Conservation (phyloP, 2,888 invertebrate genomes). For the Sympetrum striolatum region DNA sequence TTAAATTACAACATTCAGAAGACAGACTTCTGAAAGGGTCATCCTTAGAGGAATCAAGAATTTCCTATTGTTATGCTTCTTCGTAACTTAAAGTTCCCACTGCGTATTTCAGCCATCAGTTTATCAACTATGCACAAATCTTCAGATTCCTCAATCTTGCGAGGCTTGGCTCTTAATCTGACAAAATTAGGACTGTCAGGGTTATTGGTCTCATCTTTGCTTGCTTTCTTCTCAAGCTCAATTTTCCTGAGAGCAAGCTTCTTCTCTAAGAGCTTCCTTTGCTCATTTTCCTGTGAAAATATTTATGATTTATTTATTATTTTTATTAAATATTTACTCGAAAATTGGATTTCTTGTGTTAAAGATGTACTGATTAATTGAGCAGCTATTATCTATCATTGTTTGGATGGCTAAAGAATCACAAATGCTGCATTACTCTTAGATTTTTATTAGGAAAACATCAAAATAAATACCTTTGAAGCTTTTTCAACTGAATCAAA, state of each 20-base stretch:
- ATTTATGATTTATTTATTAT: not conserved
- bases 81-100: constrained; percentile 53
- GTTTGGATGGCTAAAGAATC: not conserved
- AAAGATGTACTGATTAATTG: not conserved
- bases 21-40: not conserved
- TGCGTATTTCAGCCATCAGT: constrained; percentile 53
- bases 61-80: constrained; percentile 45
- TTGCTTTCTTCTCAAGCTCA: constrained; percentile 46
- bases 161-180: constrained; percentile 11
- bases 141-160: constrained; percentile 5
- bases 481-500: constrained; percentile 58
- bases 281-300: constrained; percentile 53
- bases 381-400: not conserved
- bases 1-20: no score
- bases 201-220: not conserved
- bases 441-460: not conserved
- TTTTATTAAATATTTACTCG: not conserved
- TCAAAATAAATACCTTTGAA: constrained; percentile 54
- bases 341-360: not conserved
- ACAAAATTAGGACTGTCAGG: not conserved
- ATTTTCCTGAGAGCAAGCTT: constrained; percentile 50
- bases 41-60: not conserved
- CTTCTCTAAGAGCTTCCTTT: constrained; percentile 52
- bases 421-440: no score
- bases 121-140: constrained; percentile 53